Conservation (phyloP, 2,113 vertebrate species). For the Diglossa brunneiventris region DNA sequence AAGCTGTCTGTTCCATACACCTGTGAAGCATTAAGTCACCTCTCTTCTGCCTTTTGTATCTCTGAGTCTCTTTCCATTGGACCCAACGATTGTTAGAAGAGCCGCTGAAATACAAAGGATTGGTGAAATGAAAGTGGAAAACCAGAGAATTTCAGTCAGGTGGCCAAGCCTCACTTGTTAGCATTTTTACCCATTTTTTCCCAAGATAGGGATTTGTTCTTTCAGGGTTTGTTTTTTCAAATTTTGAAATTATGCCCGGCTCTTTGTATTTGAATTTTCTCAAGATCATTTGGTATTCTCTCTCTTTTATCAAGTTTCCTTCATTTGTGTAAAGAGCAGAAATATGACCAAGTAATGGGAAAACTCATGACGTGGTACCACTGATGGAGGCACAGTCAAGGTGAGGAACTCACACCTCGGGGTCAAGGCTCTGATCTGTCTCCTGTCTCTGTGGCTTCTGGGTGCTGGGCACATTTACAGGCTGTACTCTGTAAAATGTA, state of each 20-base stretch:
- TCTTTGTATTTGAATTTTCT: neutral
- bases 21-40: neutral
- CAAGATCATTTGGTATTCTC: neutral
- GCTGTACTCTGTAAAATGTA: neutral
- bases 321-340: neutral
- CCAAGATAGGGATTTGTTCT: neutral
- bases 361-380: neutral
- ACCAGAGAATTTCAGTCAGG: neutral
- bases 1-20: neutral
- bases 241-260: neutral
- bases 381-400: neutral
- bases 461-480: neutral
- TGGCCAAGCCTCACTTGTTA: neutral
- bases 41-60: neutral
- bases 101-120: neutral
- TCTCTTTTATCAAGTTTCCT: neutral
- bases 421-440: neutral
- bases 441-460: neutral
- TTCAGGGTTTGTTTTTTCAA: neutral
- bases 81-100: neutral
- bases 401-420: neutral
- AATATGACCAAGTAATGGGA: neutral
- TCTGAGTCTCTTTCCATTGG: neutral
- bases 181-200: neutral
- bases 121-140: neutral